Evolutionary conservation across 2,113 vertebrate genomes (phyloP), one percentile per base, ranked within the genome.

Genomic region (Psettodes erumei): DNA sequence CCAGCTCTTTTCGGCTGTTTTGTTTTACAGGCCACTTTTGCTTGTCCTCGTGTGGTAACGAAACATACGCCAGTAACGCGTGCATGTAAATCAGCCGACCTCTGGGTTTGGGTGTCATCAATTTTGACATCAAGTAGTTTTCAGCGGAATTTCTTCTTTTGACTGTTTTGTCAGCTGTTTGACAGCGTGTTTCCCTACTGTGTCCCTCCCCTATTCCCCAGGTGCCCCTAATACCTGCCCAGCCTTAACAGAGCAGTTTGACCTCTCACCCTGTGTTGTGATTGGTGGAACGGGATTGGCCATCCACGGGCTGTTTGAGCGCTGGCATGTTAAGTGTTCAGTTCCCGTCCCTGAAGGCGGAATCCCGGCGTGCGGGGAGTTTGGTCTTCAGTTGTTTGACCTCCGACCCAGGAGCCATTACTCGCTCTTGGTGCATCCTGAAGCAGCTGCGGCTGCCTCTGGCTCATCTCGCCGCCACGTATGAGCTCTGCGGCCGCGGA

Each of bases 311-410:
- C 84, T 42, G 71, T 86, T 88, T 88, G 82, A 79, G 76, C 58
- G 62, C 55, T 77, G 90, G 88, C 77, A 86, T 87, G 77, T 91
- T 89, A 90, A 92, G 88, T 92, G 85, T 83, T 86, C 21, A 54
- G 77, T 87, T 89, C 81, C 72, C 60, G 70, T 85, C 79, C 89
- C 78, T 33, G 19, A n/a, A 71, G 82, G 88, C 88, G 68, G 73
- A 79, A 66, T 88, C 60, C 28, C 56, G 77, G 79, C 84, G 87
- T 60, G 59, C 74, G 71, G 45, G 27, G 62, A 85, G 75, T 81
- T 86, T 83, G 0, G 18, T 86, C 90, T 92, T 91, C 80, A 90
- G 74, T 85, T 75, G 82, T 88, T 86, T 92, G 88, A 91, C 89
- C 79, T 56, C 30, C 70, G 72, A 86, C 74, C 73, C 16, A 0